A percentile compares a stretch with the other conserved stretches of the same genome.
Evolutionary conservation across 2,113 vertebrate species (phyloP).

Genomic region (Saccopteryx leptura): DNA sequence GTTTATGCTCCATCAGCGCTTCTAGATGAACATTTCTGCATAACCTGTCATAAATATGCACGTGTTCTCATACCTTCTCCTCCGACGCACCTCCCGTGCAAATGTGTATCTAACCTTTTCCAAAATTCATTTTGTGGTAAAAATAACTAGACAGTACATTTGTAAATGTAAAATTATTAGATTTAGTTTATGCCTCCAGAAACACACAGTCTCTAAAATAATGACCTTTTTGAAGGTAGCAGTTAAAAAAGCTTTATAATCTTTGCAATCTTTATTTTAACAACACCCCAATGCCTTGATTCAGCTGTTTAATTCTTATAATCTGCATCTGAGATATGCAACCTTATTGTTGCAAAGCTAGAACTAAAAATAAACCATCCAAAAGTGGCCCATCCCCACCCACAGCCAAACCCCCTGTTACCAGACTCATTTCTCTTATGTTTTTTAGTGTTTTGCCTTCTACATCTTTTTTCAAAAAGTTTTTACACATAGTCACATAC

Average conservation of each 20-base stretch:
- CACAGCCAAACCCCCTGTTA: not conserved
- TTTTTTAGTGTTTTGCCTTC: not conserved
- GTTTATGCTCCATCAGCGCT: not conserved
- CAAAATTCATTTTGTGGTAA: slow-evolving; percentile 20
- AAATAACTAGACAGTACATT: slow-evolving; percentile 28
- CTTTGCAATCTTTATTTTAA: slow-evolving; percentile 1
- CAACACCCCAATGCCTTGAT: not conserved
- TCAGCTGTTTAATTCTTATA: slow-evolving; percentile 26
- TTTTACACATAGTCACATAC: not conserved
- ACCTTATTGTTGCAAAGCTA: slow-evolving; percentile 1
- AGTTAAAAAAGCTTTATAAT: not conserved
- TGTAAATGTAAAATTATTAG: slow-evolving; percentile 9
- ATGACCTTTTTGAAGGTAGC: not conserved
- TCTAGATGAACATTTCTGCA: not conserved
- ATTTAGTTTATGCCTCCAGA: slow-evolving; percentile 16
- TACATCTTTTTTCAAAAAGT: slow-evolving; percentile 43
- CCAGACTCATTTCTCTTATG: slow-evolving; percentile 40
- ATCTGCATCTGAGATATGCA: slow-evolving; percentile 32
- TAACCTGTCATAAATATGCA: not conserved
- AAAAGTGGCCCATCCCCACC: not conserved
- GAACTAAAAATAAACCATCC: slow-evolving; percentile 40
- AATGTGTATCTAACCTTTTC: slow-evolving; percentile 18
- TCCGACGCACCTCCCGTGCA: not conserved
- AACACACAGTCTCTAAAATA: not conserved
- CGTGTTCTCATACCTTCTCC: not conserved